Conservation (phyloP, 2,888 invertebrate genomes). For the Amiota minor region DNA sequence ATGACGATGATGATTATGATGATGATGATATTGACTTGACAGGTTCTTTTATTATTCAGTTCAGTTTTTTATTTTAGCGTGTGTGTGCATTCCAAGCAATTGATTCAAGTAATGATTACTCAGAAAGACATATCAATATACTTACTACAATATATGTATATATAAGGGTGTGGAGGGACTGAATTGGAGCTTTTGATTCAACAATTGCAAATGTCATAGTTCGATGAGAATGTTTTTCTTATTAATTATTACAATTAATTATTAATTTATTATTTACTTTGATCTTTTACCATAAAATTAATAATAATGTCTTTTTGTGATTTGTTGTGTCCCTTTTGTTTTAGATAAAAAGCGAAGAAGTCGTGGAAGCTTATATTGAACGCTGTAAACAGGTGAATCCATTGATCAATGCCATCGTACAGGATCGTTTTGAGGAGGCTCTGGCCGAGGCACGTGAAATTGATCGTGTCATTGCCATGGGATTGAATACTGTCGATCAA, state of each 20-base stretch:
- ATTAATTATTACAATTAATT: too few species aligned
- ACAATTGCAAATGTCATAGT: background rate
- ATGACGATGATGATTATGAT: too few species aligned
- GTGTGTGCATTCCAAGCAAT: background rate
- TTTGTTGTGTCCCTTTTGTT: conserved; percentile 31
- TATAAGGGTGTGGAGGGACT: background rate
- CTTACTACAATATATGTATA: background rate
- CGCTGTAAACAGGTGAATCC: conserved; percentile 86
- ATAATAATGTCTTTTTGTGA: conserved; percentile 22
- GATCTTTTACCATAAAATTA: background rate
- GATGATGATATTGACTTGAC: too few species aligned
- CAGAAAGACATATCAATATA: background rate
- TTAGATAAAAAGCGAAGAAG: conserved; percentile 81
- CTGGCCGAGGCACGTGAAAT: conserved; percentile 82
- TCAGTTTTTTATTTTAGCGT: too few species aligned
- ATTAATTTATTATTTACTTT: too few species aligned
- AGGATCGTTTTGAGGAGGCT: conserved; percentile 84
- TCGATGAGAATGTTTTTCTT: too few species aligned
- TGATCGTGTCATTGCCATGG: conserved; percentile 80
- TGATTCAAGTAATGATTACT: conserved; percentile 9
- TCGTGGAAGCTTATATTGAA: conserved; percentile 82
- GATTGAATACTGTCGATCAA: conserved; percentile 76
- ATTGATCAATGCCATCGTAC: conserved; percentile 85
- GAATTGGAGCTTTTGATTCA: background rate
- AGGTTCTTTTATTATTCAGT: too few species aligned